A percentile compares a stretch with the other conserved stretches of the same genome.
These are phyloP conservation scores for Oceanites oceanicus DNA, from an alignment of 2,113 vertebrate species.

Conservation along the genomic window DNA sequence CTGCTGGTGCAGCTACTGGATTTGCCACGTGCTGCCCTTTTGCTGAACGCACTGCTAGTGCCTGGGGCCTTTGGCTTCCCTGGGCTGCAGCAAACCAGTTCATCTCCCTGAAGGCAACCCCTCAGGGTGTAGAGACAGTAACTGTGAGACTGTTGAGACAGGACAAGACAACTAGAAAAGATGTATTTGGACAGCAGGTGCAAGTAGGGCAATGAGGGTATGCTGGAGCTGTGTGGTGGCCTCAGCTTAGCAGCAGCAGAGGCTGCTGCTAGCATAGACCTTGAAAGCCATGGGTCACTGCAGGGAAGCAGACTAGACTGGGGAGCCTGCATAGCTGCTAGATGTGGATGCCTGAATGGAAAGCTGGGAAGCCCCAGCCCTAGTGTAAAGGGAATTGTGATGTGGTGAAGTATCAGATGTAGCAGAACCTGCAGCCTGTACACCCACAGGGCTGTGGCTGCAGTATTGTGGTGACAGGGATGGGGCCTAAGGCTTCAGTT, in stretches of 20 bases:
- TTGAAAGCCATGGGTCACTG: not conserved
- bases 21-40: not conserved
- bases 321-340: not conserved
- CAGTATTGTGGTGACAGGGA: not conserved
- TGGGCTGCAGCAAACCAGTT: not conserved
- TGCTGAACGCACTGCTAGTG: rapidly evolving
- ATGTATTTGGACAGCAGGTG: not conserved
- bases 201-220: not conserved
- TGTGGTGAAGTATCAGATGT: not conserved
- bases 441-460: not conserved
- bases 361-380: not conserved
- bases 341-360: not conserved
- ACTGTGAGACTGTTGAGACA: not conserved
- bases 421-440: not conserved
- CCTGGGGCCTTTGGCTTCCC: not conserved
- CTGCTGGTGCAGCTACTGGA: not conserved
- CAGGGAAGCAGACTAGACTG: not conserved
- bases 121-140: not conserved
- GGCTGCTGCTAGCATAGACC: not conserved
- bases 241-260: not conserved
- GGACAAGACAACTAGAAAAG: not conserved
- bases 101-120: not conserved
- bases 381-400: not conserved
- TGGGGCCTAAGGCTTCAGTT: not conserved
- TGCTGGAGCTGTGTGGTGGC: not conserved